These are phyloP conservation scores for Gulo gulo DNA, from an alignment of 2,113 vertebrate genomes.

Conservation along the genomic window DNA sequence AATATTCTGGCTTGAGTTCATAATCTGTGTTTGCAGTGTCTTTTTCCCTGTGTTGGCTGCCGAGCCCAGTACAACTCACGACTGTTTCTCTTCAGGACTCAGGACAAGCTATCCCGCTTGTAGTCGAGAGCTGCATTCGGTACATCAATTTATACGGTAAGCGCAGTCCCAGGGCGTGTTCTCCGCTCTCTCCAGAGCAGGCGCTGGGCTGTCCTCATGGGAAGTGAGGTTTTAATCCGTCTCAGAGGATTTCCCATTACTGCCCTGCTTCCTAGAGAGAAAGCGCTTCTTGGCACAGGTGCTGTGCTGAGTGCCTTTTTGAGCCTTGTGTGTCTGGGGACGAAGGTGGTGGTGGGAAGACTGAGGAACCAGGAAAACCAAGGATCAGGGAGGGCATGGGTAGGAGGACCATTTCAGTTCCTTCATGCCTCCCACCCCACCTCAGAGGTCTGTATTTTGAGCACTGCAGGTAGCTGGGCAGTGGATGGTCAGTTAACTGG, in stretches of 20 bases:
- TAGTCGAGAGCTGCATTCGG: conserved; percentile 97
- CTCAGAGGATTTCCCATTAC: background rate
- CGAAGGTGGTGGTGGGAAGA: background rate
- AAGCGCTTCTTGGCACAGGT: background rate
- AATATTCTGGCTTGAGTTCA: conserved; percentile 63
- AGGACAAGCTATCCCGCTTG: conserved; percentile 95
- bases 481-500: background rate
- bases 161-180: background rate
- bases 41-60: background rate
- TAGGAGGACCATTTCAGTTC: background rate
- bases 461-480: background rate
- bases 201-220: background rate
- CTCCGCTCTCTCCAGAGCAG: background rate
- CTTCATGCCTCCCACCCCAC: background rate
- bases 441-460: background rate
- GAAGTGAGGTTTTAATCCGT: background rate
- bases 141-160: conserved; percentile 99
- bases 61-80: conserved; percentile 14
- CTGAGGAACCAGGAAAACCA: background rate
- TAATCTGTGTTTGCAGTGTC: conserved; percentile 44
- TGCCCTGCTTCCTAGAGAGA: background rate
- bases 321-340: background rate
- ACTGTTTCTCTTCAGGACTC: conserved; percentile 86
- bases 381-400: background rate
- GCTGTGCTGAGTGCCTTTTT: background rate